Evolutionary conservation across 2,888 invertebrate species (phyloP).

Genomic region (Eumacrocentrus americanus): DNA sequence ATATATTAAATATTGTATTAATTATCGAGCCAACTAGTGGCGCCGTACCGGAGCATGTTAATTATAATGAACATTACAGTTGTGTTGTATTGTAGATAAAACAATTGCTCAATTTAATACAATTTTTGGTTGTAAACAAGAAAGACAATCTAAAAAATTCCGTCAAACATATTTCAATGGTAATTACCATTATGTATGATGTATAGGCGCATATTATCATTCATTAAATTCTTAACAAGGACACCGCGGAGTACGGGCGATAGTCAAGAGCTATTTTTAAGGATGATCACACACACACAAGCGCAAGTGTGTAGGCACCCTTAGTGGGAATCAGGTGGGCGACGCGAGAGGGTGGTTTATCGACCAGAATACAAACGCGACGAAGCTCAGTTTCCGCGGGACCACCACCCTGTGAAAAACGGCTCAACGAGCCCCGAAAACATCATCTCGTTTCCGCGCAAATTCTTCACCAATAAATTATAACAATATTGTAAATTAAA

Average conservation of each 20-base stretch:
- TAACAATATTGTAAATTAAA: no score
- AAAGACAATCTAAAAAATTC: no score
- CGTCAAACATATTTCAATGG: no score
- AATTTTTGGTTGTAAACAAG: no score
- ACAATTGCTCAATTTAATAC: background rate
- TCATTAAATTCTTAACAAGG: background rate
- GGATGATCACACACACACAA: conserved; percentile 8
- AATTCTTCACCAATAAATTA: background rate
- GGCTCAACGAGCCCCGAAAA: conserved; percentile 8
- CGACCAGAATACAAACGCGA: conserved; percentile 52
- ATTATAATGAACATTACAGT: background rate
- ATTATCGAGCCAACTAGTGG: background rate
- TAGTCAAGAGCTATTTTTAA: conserved; percentile 14
- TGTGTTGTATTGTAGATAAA: background rate
- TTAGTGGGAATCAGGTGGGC: conserved; percentile 42
- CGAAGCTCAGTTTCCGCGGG: conserved; percentile 57
- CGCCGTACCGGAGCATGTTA: background rate
- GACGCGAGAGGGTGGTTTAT: conserved; percentile 52
- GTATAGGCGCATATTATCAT: no score
- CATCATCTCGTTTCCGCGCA: background rate
- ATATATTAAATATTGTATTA: no score
- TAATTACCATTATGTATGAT: no score
- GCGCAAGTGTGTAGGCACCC: conserved; percentile 40
- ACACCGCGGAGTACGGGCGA: background rate
- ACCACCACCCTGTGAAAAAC: conserved; percentile 54